A percentile compares a stretch with the other conserved stretches of the same genome.
Evolutionary conservation across 2,888 invertebrate species (phyloP).

Genomic region (Drosophila ochracea): DNA sequence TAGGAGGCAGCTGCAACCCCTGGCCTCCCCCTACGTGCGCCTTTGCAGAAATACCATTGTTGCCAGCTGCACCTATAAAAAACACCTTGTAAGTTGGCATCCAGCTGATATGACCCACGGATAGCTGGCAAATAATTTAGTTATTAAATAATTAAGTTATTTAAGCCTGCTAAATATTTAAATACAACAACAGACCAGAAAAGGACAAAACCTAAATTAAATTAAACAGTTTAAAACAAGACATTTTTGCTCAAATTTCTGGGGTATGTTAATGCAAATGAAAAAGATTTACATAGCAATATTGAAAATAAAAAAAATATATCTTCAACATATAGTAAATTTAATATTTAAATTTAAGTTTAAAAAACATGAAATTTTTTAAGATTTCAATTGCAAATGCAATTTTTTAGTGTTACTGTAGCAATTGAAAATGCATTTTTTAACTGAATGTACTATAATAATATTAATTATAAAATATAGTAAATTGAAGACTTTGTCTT

Average conservation of each 20-base stretch:
- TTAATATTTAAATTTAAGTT: background rate
- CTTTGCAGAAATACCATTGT: accelerated
- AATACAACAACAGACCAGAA: background rate
- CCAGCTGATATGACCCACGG: background rate
- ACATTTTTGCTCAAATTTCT: background rate
- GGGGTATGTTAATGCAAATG: background rate
- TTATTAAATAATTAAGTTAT: background rate
- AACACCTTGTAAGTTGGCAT: accelerated
- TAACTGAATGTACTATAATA: background rate
- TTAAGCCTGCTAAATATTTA: background rate
- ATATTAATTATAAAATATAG: background rate
- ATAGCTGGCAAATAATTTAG: background rate
- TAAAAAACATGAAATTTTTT: accelerated
- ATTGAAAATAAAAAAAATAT: background rate
- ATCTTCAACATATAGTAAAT: background rate
- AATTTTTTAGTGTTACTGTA: background rate
- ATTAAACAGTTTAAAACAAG: accelerated
- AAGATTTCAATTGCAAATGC: background rate
- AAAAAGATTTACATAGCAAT: accelerated
- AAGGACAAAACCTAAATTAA: background rate
- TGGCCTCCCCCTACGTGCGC: background rate
- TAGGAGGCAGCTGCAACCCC: background rate
- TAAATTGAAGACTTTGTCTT: background rate
- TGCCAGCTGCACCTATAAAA: background rate
- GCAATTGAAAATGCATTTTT: background rate